Percentiles rank a stretch among this genome's conserved stretches.
phyloP scores from a whole-genome alignment of 2,888 invertebrate species.

The Abscondita cerata region DNA sequence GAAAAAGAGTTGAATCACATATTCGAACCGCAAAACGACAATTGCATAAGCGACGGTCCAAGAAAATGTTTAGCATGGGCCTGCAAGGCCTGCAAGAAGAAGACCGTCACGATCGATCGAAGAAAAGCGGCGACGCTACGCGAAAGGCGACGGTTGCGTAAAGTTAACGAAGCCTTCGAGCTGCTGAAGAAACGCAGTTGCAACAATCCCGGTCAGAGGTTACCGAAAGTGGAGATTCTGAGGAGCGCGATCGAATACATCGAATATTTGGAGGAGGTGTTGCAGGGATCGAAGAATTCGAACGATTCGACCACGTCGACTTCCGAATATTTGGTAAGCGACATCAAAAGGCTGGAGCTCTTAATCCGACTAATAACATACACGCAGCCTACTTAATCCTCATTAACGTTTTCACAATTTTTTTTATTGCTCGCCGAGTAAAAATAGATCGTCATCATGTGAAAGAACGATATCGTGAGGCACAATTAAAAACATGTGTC shows the following conservation, averaged over 20 bases:
- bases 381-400: constrained; percentile 21
- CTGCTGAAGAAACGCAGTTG: constrained; percentile 90
- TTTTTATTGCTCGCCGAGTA: constrained; percentile 5
- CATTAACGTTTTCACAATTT: constrained; percentile 19
- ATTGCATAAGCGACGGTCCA: constrained; percentile 58
- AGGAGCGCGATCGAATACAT: constrained; percentile 98
- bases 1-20: constrained; percentile 56
- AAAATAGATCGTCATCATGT: constrained; percentile 30
- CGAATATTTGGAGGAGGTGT: constrained; percentile 84
- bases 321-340: constrained; percentile 42
- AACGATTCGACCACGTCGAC: constrained; percentile 39
- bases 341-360: constrained; percentile 13
- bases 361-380: constrained; percentile 18
- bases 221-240: constrained; percentile 97
- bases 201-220: constrained; percentile 92
- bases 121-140: constrained; percentile 97
- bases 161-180: constrained; percentile 99
- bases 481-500: constrained; percentile 29
- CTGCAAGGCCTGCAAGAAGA: constrained; percentile 96
- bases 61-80: constrained; percentile 94
- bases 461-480: constrained; percentile 24
- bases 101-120: constrained; percentile 93
- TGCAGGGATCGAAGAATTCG: constrained; percentile 67
- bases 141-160: constrained; percentile 89
- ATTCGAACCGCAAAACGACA: constrained; percentile 58